Conservation (phyloP, 2,113 vertebrate species). For the Ictalurus punctatus region DNA sequence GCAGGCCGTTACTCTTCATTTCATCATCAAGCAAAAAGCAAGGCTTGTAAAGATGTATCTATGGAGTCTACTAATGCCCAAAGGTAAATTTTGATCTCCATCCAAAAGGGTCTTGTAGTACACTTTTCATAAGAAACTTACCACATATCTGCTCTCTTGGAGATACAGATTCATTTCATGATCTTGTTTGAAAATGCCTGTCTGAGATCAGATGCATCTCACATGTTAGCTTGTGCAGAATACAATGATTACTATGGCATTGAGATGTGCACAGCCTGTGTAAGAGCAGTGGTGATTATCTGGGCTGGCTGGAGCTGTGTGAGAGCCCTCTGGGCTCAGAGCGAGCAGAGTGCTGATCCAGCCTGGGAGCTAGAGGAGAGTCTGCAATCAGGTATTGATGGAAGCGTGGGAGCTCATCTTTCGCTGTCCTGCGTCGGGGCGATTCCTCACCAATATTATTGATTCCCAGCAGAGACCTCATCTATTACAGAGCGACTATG, state of each 20-base stretch:
- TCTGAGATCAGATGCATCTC: neutral
- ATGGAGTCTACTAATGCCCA: slow-evolving; percentile 12
- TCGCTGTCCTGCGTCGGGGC: slow-evolving; percentile 59
- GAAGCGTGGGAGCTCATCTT: slow-evolving; percentile 55
- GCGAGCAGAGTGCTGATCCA: slow-evolving; percentile 51
- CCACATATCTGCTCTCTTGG: slow-evolving; percentile 11
- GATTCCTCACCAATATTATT: slow-evolving; percentile 75
- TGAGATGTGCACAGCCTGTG: neutral
- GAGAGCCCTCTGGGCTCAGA: slow-evolving; percentile 24
- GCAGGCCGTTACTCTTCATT: neutral
- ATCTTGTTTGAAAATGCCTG: slow-evolving; percentile 16
- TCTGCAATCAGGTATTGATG: slow-evolving; percentile 55
- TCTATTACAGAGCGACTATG: slow-evolving; percentile 71
- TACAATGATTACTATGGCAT: neutral
- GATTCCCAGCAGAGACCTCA: slow-evolving; percentile 66
- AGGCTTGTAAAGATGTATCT: slow-evolving; percentile 11
- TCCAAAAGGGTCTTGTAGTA: neutral
- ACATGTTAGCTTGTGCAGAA: neutral
- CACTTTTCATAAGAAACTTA: neutral
- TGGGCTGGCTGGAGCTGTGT: slow-evolving; percentile 3
- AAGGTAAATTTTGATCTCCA: neutral
- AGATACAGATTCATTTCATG: slow-evolving; percentile 5
- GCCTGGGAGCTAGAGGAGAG: slow-evolving; percentile 35
- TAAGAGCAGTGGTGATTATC: neutral
- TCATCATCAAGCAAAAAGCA: slow-evolving; percentile 11